Evolutionary conservation across 2,888 invertebrate species (phyloP).

Genomic region (Cetonia aurata): DNA sequence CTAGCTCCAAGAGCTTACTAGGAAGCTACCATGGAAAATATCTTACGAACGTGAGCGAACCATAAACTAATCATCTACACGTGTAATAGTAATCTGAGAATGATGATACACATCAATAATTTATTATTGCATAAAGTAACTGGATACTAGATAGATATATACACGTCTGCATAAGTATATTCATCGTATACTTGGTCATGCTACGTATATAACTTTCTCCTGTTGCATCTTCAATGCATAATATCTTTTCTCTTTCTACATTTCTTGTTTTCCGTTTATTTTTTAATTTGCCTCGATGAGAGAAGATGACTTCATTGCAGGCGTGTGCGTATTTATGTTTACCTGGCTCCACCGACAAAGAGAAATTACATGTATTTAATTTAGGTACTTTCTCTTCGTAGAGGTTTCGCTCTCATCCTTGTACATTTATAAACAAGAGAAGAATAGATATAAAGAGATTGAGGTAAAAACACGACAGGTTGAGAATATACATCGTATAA

Average conservation of each 20-base stretch:
- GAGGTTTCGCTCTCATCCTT: conserved; percentile 4
- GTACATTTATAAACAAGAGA: background rate
- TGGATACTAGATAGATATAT: conserved; percentile 16
- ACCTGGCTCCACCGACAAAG: conserved; percentile 14
- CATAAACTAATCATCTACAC: conserved; percentile 21
- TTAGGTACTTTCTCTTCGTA: conserved; percentile 39
- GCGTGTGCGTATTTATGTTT: background rate
- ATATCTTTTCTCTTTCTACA: conserved; percentile 18
- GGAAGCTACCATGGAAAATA: conserved; percentile 19
- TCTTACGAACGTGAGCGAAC: background rate
- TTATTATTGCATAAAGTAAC: conserved; percentile 41
- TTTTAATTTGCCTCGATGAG: conserved; percentile 28
- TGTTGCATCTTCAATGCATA: conserved; percentile 13
- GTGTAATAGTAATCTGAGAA: conserved; percentile 31
- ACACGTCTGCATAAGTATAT: background rate
- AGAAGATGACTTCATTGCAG: conserved; percentile 38
- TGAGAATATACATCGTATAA: too few relatives aligned
- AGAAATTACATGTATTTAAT: conserved; percentile 36
- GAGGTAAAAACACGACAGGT: too few relatives aligned
- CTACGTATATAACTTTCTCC: conserved; percentile 26
- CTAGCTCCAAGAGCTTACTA: conserved; percentile 6
- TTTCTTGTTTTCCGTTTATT: background rate
- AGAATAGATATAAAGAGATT: background rate
- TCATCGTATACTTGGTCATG: background rate
- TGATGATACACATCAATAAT: conserved; percentile 41